These are phyloP conservation scores for Brachypteracias leptosomus DNA, from an alignment of 2,113 vertebrate genomes.

Conservation along the genomic window DNA sequence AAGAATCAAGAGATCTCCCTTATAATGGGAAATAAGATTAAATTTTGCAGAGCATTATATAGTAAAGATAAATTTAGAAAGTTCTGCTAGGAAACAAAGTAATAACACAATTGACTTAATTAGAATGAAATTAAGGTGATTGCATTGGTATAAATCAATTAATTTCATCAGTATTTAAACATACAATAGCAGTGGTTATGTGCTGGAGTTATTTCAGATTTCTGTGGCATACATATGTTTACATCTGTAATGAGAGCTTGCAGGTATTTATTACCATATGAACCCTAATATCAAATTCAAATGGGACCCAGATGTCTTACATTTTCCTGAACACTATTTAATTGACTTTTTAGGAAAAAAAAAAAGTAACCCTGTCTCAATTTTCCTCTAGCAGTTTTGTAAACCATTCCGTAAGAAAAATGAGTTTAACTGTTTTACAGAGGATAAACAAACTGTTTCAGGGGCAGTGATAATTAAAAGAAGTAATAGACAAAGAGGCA, in stretches of 20 bases:
- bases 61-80: not conserved
- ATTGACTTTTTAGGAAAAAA: not conserved
- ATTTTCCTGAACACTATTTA: not conserved
- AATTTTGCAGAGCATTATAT: not conserved
- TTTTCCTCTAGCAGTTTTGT: not conserved
- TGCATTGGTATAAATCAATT: not conserved
- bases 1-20: not conserved
- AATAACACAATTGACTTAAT: not conserved
- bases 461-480: constrained; percentile 21
- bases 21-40: not conserved
- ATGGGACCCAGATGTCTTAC: not conserved
- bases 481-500: not conserved
- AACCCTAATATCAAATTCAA: not conserved
- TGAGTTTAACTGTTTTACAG: not conserved
- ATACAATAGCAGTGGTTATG: not conserved
- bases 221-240: not conserved
- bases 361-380: not conserved
- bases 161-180: not conserved
- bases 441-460: not conserved
- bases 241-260: not conserved
- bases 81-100: not conserved
- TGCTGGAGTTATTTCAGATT: not conserved
- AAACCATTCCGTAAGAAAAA: not conserved
- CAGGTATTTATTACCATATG: not conserved
- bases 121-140: not conserved